Evolutionary conservation across 2,113 vertebrate species (phyloP).

Genomic region (Halcyon malimbica): DNA sequence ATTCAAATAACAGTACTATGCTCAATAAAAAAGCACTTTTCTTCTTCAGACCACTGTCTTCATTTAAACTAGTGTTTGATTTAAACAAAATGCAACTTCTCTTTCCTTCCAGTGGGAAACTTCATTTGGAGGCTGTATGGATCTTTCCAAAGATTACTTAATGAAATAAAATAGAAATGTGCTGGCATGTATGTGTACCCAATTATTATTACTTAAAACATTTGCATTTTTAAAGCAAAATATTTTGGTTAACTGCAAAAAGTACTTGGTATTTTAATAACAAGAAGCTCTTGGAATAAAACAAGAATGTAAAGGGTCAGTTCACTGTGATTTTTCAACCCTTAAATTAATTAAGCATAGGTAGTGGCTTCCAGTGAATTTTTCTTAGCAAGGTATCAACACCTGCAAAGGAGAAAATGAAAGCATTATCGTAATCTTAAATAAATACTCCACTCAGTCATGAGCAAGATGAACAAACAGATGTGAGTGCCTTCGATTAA

Average conservation of each 20-base stretch:
- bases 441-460: neutral
- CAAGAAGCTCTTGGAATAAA: neutral
- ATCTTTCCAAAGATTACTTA: neutral
- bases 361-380: neutral
- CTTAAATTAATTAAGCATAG: neutral
- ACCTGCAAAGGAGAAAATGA: conserved; percentile 31
- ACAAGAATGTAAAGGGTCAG: neutral
- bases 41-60: neutral
- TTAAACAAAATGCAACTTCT: neutral
- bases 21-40: neutral
- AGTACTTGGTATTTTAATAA: neutral
- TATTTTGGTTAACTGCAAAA: neutral
- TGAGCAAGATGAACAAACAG: neutral
- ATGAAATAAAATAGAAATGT: neutral
- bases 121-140: neutral
- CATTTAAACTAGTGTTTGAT: neutral
- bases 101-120: neutral
- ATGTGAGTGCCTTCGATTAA: neutral
- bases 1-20: neutral
- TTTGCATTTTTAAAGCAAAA: neutral
- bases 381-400: conserved; percentile 35
- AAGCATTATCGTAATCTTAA: neutral
- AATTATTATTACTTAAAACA: neutral
- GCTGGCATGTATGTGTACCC: neutral
- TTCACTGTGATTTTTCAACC: neutral